Percentiles rank a stretch among this genome's conserved stretches.
These are phyloP conservation scores for Perca flavescens DNA, from an alignment of 2,113 vertebrate species.

Conservation along the genomic window DNA sequence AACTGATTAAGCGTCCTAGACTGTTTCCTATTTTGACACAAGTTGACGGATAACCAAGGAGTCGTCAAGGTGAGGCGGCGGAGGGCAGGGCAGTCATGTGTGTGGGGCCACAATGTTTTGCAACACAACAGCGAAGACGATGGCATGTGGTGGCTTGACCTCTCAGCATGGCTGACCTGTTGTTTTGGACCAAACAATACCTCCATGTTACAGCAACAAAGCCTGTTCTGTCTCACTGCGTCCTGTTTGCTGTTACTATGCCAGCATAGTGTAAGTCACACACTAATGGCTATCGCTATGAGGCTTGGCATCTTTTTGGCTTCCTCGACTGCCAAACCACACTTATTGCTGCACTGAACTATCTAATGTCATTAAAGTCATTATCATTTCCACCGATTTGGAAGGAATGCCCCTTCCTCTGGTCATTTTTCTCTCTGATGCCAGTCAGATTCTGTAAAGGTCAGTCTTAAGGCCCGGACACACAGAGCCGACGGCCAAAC, in stretches of 20 bases:
- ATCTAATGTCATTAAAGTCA: constrained; percentile 28
- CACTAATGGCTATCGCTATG: neutral
- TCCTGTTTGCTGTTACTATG: constrained; percentile 6
- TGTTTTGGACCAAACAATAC: constrained; percentile 56
- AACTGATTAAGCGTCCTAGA: constrained; percentile 45
- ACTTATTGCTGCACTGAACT: constrained; percentile 10
- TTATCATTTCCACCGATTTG: constrained; percentile 60
- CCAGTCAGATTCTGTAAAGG: neutral
- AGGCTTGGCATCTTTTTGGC: constrained; percentile 12
- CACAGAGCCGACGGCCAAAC: neutral
- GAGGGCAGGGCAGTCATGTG: constrained; percentile 13
- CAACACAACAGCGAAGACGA: constrained; percentile 11
- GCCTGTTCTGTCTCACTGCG: neutral
- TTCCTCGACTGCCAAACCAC: constrained; percentile 21
- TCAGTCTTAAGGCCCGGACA: neutral
- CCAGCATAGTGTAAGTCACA: neutral
- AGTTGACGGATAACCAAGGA: constrained; percentile 22
- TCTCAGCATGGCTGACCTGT: neutral
- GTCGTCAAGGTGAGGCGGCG: constrained; percentile 35
- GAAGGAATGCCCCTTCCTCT: constrained; percentile 42
- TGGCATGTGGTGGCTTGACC: constrained; percentile 4
- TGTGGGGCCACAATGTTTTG: constrained; percentile 1
- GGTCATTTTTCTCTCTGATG: constrained; percentile 6
- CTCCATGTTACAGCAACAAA: constrained; percentile 8
- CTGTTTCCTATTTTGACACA: neutral